Evolutionary conservation across 1,140 invertebrate genomes (phyloP).

Genomic region (Scaptomyza graminum): DNA sequence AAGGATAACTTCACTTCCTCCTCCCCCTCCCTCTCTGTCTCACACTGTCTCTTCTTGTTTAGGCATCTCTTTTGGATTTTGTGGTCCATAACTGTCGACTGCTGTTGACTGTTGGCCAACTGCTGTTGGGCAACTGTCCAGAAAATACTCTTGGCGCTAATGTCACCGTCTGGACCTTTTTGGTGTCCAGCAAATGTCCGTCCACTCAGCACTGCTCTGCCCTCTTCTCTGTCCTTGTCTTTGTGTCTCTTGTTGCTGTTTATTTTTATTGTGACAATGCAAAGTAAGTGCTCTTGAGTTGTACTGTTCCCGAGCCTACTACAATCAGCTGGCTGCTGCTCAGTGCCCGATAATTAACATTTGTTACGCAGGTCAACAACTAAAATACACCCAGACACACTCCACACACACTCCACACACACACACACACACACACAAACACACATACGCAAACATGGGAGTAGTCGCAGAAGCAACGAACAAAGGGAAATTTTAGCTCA

Average conservation of each 20-base stretch:
- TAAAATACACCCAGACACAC: constrained; percentile 10
- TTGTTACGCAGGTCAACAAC: constrained; percentile 50
- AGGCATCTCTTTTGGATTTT: constrained; percentile 33
- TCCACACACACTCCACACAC: background rate
- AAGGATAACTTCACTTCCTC: constrained; percentile 16
- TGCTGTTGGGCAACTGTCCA: constrained; percentile 64
- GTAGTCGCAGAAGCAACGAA: background rate
- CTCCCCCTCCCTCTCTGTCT: too few species aligned
- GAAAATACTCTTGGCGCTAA: constrained; percentile 56
- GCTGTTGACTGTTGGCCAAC: constrained; percentile 32
- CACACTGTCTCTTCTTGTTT: background rate
- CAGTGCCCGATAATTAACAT: constrained; percentile 53
- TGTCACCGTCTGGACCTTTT: constrained; percentile 73
- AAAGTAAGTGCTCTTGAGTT: constrained; percentile 79
- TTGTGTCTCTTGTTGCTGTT: constrained; percentile 46
- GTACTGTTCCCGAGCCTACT: constrained; percentile 47
- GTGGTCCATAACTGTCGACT: constrained; percentile 57
- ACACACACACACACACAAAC: constrained; percentile 5
- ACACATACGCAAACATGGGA: constrained; percentile 8
- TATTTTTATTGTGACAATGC: constrained; percentile 79
- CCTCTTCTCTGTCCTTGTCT: too few species aligned
- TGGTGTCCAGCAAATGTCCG: constrained; percentile 21
- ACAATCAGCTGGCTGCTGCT: constrained; percentile 50
- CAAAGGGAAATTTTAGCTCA: background rate
- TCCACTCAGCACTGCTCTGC: background rate